Evolutionary conservation across 2,113 vertebrate species (phyloP), one percentile per base, ranked within the genome.

Genomic region (Syngnathus typhle): DNA sequence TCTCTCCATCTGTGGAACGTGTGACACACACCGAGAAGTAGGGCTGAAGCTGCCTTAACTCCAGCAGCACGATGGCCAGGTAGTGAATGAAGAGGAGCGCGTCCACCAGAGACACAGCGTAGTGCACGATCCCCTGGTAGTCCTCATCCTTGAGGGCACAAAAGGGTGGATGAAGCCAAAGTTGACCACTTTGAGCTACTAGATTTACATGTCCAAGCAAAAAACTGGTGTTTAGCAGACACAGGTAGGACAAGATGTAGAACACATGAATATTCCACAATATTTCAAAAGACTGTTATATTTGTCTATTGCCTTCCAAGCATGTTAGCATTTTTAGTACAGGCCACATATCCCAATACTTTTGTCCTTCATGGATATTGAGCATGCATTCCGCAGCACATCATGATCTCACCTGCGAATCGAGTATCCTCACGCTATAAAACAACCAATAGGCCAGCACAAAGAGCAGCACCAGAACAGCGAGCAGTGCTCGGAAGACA

Each of bases 361-460:
- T 54, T 10, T 12, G n/a, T 27, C 21, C 21, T 23, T 1, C 11
- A 1, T 11, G 52, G 7, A 55, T 16, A 43, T 21, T 21, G 4
- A 23, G 21, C 37, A 43, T 13, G 12, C 13, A 15, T 63, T 61
- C 8, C 39, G 10, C 18, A 39, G 7, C 32, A n/a, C n/a, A n/a
- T 64, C 18, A 41, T 39, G 7, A 1, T 10, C 77, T 73, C 66
- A 91, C 91, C 77, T 89, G 90, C 0, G 93, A 89, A 78, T 98
- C 95, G 62, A 98, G 84, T 73, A 99, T 96, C 59, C 95, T 91
- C 62, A 99, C 95, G 3, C 94, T 93, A 0, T 98, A 99, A 38
- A 98, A 99, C 3, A 99, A 92, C 96, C 96, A 99, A 84, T 98
- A 99, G 79, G 95, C 96, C 18, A 94, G 84, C 64, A 99, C 93